These are phyloP conservation scores for Syngnathus typhle DNA, from an alignment of 2,113 vertebrate species.

Conservation along the genomic window DNA sequence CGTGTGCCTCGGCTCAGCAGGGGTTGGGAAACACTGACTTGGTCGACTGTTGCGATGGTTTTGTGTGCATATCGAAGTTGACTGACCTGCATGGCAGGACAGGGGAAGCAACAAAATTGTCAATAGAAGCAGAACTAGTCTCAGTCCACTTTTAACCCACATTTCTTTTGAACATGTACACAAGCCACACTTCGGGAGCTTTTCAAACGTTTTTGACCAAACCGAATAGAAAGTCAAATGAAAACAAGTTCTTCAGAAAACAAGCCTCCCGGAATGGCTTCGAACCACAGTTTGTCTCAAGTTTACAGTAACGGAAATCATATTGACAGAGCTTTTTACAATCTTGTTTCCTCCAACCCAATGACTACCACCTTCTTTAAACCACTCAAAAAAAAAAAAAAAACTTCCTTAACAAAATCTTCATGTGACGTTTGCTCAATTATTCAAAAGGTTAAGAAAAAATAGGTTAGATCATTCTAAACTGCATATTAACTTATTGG, in stretches of 20 bases:
- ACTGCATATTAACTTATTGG: conserved; percentile 14
- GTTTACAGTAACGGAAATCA: conserved; percentile 41
- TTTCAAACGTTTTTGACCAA: background rate
- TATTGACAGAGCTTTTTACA: conserved; percentile 15
- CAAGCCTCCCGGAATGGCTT: background rate
- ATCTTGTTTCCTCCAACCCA: conserved; percentile 18
- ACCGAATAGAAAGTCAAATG: conserved; percentile 41
- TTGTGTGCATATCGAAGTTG: conserved; percentile 58
- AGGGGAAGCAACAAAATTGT: conserved; percentile 54
- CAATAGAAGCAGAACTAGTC: conserved; percentile 24
- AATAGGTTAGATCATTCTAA: conserved; percentile 46
- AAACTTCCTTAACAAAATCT: conserved; percentile 60
- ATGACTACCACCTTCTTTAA: conserved; percentile 23
- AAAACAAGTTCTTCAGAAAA: conserved; percentile 29
- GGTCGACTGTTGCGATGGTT: conserved; percentile 50
- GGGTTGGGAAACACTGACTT: conserved; percentile 42
- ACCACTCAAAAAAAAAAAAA: conserved; percentile 24
- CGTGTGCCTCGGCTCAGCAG: background rate
- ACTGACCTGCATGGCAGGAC: conserved; percentile 68
- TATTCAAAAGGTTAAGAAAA: conserved; percentile 36
- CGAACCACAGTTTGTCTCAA: conserved; percentile 28
- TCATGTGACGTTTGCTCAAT: conserved; percentile 47
- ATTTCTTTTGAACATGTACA: conserved; percentile 7
- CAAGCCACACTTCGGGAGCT: background rate
- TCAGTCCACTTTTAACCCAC: conserved; percentile 46